A percentile compares a stretch with the other conserved stretches of the same genome.
These are phyloP conservation scores for Scolopax mira DNA, from an alignment of 2,113 vertebrate species.

Conservation along the genomic window DNA sequence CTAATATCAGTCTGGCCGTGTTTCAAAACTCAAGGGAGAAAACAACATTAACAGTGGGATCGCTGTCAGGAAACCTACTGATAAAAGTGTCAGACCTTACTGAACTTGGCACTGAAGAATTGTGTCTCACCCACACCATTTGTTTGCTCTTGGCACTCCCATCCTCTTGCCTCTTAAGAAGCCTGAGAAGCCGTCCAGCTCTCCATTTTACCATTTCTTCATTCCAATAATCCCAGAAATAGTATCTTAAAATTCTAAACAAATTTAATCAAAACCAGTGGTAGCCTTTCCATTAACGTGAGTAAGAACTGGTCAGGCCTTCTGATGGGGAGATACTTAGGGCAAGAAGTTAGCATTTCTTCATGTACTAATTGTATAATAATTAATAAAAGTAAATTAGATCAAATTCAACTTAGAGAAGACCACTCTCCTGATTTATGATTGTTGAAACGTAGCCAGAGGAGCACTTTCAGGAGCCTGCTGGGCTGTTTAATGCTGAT, in stretches of 20 bases:
- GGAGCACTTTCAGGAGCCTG: constrained; percentile 37
- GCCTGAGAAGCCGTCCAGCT: background rate
- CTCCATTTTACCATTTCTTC: background rate
- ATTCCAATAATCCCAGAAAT: background rate
- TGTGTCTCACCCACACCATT: fast-evolving
- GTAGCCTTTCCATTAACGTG: background rate
- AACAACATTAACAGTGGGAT: background rate
- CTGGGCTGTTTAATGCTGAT: background rate
- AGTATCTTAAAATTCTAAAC: background rate
- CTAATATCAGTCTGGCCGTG: background rate
- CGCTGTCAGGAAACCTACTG: background rate
- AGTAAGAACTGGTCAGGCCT: background rate
- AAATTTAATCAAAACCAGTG: background rate
- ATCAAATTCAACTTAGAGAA: constrained; percentile 20
- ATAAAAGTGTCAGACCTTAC: background rate
- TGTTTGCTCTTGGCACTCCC: background rate
- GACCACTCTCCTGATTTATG: constrained; percentile 13
- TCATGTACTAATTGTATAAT: background rate
- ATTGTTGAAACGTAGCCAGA: constrained; percentile 32
- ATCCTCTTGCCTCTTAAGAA: background rate
- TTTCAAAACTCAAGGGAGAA: background rate
- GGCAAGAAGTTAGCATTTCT: background rate
- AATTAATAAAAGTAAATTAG: constrained; percentile 53
- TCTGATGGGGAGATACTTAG: background rate
- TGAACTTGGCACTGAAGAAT: background rate